A percentile compares a stretch with the other conserved stretches of the same genome.
phyloP scores from a whole-genome alignment of 2,888 invertebrate species.

The Embidobia sp. region DNA sequence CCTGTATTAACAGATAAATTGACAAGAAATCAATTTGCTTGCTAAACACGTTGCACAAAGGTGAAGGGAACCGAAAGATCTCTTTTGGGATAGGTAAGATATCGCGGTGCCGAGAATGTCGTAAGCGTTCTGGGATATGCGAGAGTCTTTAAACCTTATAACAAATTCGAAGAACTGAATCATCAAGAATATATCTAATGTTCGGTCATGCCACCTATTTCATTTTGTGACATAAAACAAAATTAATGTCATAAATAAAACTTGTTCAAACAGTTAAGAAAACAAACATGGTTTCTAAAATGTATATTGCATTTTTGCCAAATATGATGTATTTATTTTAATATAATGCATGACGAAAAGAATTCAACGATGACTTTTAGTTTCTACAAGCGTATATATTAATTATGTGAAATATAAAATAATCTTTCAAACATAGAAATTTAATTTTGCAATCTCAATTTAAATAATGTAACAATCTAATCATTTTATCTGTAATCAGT shows the following conservation, averaged over 20 bases:
- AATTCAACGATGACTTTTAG: no score
- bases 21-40: slow-evolving; percentile 78
- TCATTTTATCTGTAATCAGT: no score
- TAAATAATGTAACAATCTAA: no score
- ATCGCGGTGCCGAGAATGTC: slow-evolving; percentile 55
- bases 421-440: no score
- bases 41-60: slow-evolving; percentile 76
- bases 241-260: slow-evolving; percentile 1
- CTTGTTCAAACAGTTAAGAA: no score
- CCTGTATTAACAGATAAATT: not conserved
- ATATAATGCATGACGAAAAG: no score
- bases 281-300: no score
- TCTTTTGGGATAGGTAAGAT: slow-evolving; percentile 68
- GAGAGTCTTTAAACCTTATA: slow-evolving; percentile 70
- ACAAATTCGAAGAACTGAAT: slow-evolving; percentile 77
- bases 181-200: slow-evolving; percentile 72
- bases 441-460: no score
- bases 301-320: no score
- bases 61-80: slow-evolving; percentile 73
- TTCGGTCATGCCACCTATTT: not conserved
- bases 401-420: no score
- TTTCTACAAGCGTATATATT: no score
- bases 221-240: slow-evolving; percentile 19
- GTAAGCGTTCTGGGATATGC: slow-evolving; percentile 47
- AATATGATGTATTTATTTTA: no score